Conservation (phyloP, 2,888 invertebrate genomes). For the Leucoptera coffeella region DNA sequence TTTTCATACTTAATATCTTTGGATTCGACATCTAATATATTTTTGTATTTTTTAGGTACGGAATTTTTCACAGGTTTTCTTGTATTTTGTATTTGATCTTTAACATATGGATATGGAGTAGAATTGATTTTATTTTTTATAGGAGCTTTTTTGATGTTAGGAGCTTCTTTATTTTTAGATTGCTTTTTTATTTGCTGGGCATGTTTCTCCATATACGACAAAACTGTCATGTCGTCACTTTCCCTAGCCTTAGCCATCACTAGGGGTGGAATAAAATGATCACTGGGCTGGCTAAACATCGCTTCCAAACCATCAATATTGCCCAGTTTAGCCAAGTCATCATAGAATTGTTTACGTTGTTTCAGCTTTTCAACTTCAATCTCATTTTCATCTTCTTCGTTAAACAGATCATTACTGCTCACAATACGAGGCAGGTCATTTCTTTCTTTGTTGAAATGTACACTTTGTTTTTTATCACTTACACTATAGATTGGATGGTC, state of each 20-base stretch:
- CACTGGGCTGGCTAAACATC: slow-evolving; percentile 42
- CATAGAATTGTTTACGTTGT: slow-evolving; percentile 36
- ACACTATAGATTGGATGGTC: no score
- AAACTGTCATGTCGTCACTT: slow-evolving; percentile 42
- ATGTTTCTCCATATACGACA: slow-evolving; percentile 42
- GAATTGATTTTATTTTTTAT: slow-evolving; percentile 9
- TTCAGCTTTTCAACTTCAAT: slow-evolving; percentile 29
- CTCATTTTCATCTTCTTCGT: slow-evolving; percentile 21
- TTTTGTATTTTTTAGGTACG: slow-evolving; percentile 11
- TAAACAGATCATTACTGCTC: slow-evolving; percentile 14
- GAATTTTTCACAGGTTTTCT: slow-evolving; percentile 12
- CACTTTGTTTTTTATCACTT: no score
- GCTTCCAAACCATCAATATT: slow-evolving; percentile 37
- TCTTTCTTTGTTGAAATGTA: slow-evolving; percentile 27
- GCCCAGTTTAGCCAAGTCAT: slow-evolving; percentile 32
- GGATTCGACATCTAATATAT: no score
- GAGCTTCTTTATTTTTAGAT: slow-evolving; percentile 11
- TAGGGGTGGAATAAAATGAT: slow-evolving; percentile 44
- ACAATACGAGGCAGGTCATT: slow-evolving; percentile 26
- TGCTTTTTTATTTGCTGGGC: slow-evolving; percentile 34
- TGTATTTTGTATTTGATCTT: slow-evolving; percentile 6
- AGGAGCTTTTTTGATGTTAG: no score
- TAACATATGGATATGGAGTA: slow-evolving; percentile 5
- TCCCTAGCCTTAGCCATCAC: slow-evolving; percentile 48
- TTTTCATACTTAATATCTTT: no score